A percentile compares a stretch with the other conserved stretches of the same genome.
Conservation (phyloP, 2,113 vertebrate species). For the Fregetta grallaria region DNA sequence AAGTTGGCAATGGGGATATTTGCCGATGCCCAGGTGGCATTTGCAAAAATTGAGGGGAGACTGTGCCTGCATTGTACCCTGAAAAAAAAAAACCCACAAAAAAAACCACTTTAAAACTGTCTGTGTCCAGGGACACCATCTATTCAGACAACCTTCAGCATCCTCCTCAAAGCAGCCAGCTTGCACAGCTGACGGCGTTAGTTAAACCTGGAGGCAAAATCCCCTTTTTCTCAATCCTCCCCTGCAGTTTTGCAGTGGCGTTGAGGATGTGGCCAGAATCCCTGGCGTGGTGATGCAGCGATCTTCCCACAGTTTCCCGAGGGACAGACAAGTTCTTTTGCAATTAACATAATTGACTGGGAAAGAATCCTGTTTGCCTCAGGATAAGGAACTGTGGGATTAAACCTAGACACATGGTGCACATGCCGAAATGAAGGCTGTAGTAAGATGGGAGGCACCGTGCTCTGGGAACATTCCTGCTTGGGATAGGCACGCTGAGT, state of each 20-base stretch:
- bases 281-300: neutral
- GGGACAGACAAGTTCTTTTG: constrained; percentile 28
- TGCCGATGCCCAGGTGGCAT: neutral
- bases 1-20: neutral
- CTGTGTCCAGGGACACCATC: rapidly evolving
- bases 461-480: neutral
- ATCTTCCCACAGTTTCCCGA: constrained; percentile 20
- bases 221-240: neutral
- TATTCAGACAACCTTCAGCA: neutral
- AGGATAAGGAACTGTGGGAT: constrained; percentile 36
- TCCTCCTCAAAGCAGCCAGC: neutral
- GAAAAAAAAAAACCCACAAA: neutral
- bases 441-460: neutral
- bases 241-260: neutral
- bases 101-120: neutral
- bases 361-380: constrained; percentile 39
- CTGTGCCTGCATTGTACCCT: neutral
- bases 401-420: neutral
- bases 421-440: neutral
- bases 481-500: neutral
- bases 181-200: neutral
- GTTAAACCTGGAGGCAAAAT: neutral
- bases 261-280: neutral
- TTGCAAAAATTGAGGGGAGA: neutral
- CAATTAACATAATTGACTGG: constrained; percentile 36